Percentiles rank a stretch among this genome's conserved stretches.
These are phyloP conservation scores for Cercocebus atys DNA, from an alignment of 2,113 vertebrate species.

Conservation along the genomic window DNA sequence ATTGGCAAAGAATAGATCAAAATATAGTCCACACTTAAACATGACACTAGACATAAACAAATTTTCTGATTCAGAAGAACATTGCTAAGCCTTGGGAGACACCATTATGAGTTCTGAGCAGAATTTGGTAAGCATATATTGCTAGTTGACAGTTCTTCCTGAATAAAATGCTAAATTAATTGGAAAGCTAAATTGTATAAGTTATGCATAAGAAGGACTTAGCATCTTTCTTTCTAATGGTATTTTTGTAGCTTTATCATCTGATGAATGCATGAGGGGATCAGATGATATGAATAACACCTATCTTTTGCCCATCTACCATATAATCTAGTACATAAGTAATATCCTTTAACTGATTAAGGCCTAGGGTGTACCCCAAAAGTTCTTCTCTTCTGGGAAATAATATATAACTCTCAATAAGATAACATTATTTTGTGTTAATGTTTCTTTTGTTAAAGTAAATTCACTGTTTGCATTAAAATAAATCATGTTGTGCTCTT, in stretches of 20 bases:
- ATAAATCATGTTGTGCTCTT: constrained; percentile 65
- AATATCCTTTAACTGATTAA: background rate
- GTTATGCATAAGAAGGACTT: background rate
- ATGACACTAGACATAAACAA: background rate
- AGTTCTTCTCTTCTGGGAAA: constrained; percentile 18
- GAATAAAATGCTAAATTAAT: constrained; percentile 24
- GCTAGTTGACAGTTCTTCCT: background rate
- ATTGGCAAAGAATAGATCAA: background rate
- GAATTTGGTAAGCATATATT: background rate
- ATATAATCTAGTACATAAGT: background rate
- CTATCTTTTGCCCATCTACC: background rate
- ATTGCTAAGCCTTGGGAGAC: background rate
- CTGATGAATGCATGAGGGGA: background rate
- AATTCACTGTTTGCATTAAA: constrained; percentile 41
- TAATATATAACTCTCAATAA: background rate
- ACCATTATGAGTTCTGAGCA: background rate
- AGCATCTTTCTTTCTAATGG: background rate
- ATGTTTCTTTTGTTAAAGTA: constrained; percentile 63
- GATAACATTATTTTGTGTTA: background rate
- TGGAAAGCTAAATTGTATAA: background rate
- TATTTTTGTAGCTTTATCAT: background rate
- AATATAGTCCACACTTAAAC: background rate
- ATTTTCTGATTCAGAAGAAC: background rate
- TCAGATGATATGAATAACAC: background rate
- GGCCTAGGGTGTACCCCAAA: background rate